Conservation (phyloP, 2,797 vertebrate genomes). For the Thamnophis elegans region DNA sequence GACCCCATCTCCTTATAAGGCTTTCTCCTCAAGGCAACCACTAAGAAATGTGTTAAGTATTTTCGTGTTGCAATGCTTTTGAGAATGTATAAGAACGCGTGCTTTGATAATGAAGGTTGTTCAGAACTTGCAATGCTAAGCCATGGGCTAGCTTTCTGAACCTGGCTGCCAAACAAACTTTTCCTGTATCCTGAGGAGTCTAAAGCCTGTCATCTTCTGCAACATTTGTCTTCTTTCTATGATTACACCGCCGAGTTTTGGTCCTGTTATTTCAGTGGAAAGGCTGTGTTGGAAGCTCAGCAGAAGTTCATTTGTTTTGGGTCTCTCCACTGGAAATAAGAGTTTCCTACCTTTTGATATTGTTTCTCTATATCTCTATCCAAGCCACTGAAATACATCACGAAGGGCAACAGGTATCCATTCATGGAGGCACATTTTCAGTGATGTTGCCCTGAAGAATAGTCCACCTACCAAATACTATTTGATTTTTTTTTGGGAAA, state of each 20-base stretch:
- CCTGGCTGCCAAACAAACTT: too few relatives aligned
- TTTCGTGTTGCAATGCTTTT: too few relatives aligned
- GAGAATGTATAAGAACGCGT: too few relatives aligned
- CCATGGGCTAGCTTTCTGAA: too few relatives aligned
- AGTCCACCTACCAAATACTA: neutral
- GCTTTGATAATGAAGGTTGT: too few relatives aligned
- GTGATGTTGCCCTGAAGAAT: neutral
- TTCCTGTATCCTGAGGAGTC: too few relatives aligned
- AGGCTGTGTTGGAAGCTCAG: neutral
- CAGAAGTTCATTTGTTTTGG: constrained; percentile 28
- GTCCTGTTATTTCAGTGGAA: constrained; percentile 4
- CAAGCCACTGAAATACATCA: neutral
- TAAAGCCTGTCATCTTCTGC: too few relatives aligned
- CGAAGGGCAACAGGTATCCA: constrained; percentile 9
- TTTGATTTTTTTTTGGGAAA: neutral
- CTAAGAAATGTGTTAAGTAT: too few relatives aligned
- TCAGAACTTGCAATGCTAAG: too few relatives aligned
- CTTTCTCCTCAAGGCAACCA: too few relatives aligned
- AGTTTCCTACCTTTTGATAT: constrained; percentile 16
- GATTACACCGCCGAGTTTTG: neutral
- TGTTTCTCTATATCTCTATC: constrained; percentile 2
- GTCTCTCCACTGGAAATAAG: neutral
- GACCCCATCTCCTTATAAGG: too few relatives aligned
- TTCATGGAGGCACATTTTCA: neutral
- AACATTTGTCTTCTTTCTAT: neutral